Conservation (phyloP, 2,797 vertebrate genomes). For the Mormyrus proboscirostris region DNA sequence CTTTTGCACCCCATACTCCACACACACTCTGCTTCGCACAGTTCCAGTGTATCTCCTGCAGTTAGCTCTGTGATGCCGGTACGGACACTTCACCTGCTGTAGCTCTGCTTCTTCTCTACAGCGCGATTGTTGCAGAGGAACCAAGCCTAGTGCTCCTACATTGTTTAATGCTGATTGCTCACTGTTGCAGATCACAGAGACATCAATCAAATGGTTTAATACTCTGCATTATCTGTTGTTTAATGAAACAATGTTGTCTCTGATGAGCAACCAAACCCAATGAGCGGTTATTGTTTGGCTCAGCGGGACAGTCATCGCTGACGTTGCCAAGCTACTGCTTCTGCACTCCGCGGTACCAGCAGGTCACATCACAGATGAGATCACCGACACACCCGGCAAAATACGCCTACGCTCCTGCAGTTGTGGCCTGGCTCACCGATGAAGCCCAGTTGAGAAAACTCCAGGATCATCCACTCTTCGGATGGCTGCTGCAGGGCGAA, state of each 20-base stretch:
- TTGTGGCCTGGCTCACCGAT: conserved; percentile 68
- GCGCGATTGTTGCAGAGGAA: neutral
- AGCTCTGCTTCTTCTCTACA: neutral
- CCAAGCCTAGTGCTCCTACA: neutral
- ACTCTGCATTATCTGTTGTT: neutral
- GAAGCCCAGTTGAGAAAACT: conserved; percentile 96
- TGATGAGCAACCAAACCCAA: neutral
- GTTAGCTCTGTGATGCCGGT: neutral
- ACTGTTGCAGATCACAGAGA: neutral
- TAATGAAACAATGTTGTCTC: neutral
- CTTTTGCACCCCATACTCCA: neutral
- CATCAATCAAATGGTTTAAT: neutral
- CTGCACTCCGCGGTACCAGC: neutral
- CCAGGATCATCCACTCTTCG: conserved; percentile 98
- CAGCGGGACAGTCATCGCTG: neutral
- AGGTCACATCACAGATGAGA: neutral
- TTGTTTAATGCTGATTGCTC: neutral
- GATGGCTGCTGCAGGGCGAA: conserved; percentile 95
- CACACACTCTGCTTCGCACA: neutral
- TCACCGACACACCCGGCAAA: neutral
- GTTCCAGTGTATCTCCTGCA: neutral
- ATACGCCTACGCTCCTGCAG: neutral
- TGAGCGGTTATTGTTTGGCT: neutral
- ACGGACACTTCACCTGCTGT: neutral
- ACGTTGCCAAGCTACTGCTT: neutral